phyloP scores from a whole-genome alignment of 2,113 vertebrate species.

The Alethe diademata region DNA sequence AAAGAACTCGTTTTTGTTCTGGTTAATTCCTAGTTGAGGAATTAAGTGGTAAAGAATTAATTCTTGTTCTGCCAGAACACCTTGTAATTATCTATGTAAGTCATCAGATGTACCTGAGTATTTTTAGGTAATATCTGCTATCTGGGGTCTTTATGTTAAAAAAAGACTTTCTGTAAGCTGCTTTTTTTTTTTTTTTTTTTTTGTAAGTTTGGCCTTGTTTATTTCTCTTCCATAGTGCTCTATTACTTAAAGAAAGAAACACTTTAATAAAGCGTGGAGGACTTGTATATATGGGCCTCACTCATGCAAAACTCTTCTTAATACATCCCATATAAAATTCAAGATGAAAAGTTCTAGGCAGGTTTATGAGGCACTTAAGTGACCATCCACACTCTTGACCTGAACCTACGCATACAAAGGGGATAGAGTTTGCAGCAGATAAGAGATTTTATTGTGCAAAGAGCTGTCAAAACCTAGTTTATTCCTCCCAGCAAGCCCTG shows the following conservation, averaged over 20 bases:
- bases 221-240: neutral
- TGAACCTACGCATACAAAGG: neutral
- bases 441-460: neutral
- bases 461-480: neutral
- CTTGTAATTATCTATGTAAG: conserved; percentile 32
- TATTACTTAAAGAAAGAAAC: conserved; percentile 22
- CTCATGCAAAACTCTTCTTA: neutral
- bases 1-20: neutral
- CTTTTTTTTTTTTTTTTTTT: too few species aligned
- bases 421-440: neutral
- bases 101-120: conserved; percentile 9
- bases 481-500: neutral
- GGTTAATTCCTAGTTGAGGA: neutral
- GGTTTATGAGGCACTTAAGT: neutral
- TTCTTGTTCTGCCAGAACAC: neutral
- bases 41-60: neutral
- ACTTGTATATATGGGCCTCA: neutral
- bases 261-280: neutral
- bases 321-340: neutral
- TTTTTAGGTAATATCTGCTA: conserved; percentile 29
- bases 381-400: neutral
- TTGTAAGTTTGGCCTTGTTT: neutral
- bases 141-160: neutral
- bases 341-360: neutral
- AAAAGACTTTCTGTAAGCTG: neutral